These are phyloP conservation scores for Collichthys lucidus DNA, from an alignment of 2,113 vertebrate genomes.

Conservation along the genomic window DNA sequence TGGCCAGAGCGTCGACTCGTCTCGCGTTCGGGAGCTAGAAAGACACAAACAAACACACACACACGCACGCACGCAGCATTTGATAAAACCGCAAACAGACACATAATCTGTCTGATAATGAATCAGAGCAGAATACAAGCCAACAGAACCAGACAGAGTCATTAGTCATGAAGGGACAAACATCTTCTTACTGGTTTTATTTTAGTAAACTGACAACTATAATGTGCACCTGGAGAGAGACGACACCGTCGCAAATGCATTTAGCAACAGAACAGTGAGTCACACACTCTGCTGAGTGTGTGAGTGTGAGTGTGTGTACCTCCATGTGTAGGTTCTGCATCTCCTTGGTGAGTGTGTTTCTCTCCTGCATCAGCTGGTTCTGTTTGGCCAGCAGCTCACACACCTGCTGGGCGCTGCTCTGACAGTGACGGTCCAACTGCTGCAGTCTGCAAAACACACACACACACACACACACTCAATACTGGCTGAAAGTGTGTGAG, in stretches of 20 bases:
- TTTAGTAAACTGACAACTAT: slow-evolving; percentile 39
- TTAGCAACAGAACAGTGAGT: slow-evolving; percentile 26
- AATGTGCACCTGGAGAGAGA: slow-evolving; percentile 21
- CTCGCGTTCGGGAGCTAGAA: slow-evolving; percentile 66
- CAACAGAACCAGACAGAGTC: slow-evolving; percentile 29
- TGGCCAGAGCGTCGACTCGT: slow-evolving; percentile 46
- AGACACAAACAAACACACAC: slow-evolving; percentile 33
- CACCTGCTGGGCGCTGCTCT: slow-evolving; percentile 92
- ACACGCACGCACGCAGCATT: slow-evolving; percentile 6
- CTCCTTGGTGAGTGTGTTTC: slow-evolving; percentile 88
- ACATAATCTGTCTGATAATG: not conserved
- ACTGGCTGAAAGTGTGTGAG: slow-evolving; percentile 52
- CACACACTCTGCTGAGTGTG: slow-evolving; percentile 26
- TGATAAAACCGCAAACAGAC: not conserved
- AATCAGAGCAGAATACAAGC: slow-evolving; percentile 37
- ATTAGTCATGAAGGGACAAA: slow-evolving; percentile 42
- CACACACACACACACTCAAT: slow-evolving; percentile 57
- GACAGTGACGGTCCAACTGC: slow-evolving; percentile 93
- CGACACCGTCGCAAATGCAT: slow-evolving; percentile 22
- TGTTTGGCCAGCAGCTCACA: slow-evolving; percentile 91
- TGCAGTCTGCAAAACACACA: slow-evolving; percentile 86
- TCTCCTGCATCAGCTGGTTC: slow-evolving; percentile 91
- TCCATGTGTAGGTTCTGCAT: slow-evolving; percentile 83
- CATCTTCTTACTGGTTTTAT: slow-evolving; percentile 34
- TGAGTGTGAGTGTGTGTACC: slow-evolving; percentile 74